Base-by-base conservation (phyloP, 2,113 vertebrate species). In the Ailurus styani region DNA sequence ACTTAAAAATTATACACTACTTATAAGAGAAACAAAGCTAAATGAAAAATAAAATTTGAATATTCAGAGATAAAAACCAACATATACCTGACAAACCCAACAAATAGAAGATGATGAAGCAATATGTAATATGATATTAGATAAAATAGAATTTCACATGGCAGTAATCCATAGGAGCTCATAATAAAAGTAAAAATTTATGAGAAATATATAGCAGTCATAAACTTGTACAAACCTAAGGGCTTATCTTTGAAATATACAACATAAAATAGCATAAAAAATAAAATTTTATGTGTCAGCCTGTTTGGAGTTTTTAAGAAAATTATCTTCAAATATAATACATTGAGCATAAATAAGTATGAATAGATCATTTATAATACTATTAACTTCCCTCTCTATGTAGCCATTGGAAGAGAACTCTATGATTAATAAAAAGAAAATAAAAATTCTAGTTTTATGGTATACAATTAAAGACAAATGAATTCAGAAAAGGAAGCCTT, bases 141-240 rank as follows among this genome's bases (percentile, higher is more conserved):
- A 62, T 89, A 96, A 95, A 92, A 94, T 64, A 77, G 8, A 94
- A 87, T 87, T 78, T 54, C 17, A 27, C 52, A 40, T 37, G 29
- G 6, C 15, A 54, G 83, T 7, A 83, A 55, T 68, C 15, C n/a
- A 68, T 50, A 50, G 5, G 17, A 95, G 75, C 55, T 70, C 72
- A 79, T 55, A 90, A 81, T 18, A 60, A 55, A 90, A 87, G 17
- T 82, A 20, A 95, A 97, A 83, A 85, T 68, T 97, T 11, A 31
- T 40, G 25, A 70, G 29, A 94, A 96, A 70, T 52, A 60, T 5
- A 70, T 27, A 66, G 7, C 9, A 90, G 31, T 92, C 50, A 29
- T 90, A 70, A 90, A 60, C 8, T 60, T 78, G 3, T 83, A 47
- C 17, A 95, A 88, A 73, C 5, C 7, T 85, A 68, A 89, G 40